Conservation (phyloP, 2,797 vertebrate genomes). For the Coranthus polyacanthus region DNA sequence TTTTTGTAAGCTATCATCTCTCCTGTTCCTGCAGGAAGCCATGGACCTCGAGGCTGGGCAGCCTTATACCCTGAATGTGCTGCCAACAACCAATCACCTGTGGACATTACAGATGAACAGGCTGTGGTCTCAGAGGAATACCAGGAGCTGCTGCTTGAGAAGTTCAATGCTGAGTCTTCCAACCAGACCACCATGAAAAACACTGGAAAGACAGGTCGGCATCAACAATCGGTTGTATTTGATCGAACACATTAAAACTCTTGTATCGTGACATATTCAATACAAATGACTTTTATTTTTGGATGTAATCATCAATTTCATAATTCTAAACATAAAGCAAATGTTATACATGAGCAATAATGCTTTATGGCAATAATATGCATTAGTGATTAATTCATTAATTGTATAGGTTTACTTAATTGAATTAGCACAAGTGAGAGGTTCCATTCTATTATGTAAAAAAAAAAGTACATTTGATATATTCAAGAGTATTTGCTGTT, state of each 20-base stretch:
- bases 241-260: not conserved
- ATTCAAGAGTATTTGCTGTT: no score
- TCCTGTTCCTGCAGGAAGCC: constrained; percentile 84
- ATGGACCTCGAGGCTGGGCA: constrained; percentile 93
- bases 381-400: no score
- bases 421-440: no score
- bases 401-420: no score
- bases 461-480: no score
- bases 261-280: not conserved
- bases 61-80: constrained; percentile 90
- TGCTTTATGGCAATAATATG: no score
- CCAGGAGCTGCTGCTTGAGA: constrained; percentile 92
- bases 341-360: no score
- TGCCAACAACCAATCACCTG: constrained; percentile 93
- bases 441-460: no score
- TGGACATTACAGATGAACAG: constrained; percentile 92
- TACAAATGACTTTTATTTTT: no score
- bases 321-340: no score
- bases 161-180: constrained; percentile 93
- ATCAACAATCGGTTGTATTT: not conserved
- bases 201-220: constrained; percentile 97
- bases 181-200: constrained; percentile 99
- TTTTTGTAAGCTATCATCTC: constrained; percentile 41
- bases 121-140: constrained; percentile 89
- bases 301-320: no score